Base-by-base conservation (phyloP, 2,797 vertebrate species). In the Argyrosomus regius region DNA sequence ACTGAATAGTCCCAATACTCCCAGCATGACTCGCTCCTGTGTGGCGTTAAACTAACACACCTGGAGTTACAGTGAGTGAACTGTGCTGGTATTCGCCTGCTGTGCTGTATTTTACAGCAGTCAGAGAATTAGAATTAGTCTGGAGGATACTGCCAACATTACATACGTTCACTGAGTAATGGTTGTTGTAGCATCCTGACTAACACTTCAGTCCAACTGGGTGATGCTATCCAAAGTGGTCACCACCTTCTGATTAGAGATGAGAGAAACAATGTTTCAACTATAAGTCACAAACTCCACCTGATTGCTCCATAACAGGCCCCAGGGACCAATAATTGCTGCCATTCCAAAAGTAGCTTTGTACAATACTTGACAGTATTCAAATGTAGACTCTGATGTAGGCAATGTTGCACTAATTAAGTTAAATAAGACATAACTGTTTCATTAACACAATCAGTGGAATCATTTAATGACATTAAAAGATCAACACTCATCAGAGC, bases 21-120 rank as follows among this genome's bases (percentile, higher is more conserved):
- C 20, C 72, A 49, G 57, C 2, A 1, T 87, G 83, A 83, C 71
- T 87, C 43, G 72, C 61, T 79, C 53, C 69, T 68, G 63, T 67
- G 54, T 63, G 75, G 62, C 67, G 77, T 75, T 74, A 65, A 75
- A 54, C 46, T 39, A 63, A 66, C 64, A 79, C 87, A 89, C 83
- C 86, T 85, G 79, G 75, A 84, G 16, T 74, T 52, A 24, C 54
- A 74, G 80, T 81, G 85, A 86, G 77, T 69, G 69, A 48, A 9
- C 77, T 26, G 43, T 52, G 41, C 58, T 65, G 80, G 78, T 77
- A 74, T 87, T 81, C 66, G 24, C 49, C 67, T 6, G 46, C 72
- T 78, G 78, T 1, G 58, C 39, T n/a, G 8, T 22, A 50, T 69
- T 73, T 22, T 50, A 20, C 61, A 45, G 35, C 69, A 71, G 63